Conservation (phyloP, 23 tunicate species). For the Clavelina lepadiformis region DNA sequence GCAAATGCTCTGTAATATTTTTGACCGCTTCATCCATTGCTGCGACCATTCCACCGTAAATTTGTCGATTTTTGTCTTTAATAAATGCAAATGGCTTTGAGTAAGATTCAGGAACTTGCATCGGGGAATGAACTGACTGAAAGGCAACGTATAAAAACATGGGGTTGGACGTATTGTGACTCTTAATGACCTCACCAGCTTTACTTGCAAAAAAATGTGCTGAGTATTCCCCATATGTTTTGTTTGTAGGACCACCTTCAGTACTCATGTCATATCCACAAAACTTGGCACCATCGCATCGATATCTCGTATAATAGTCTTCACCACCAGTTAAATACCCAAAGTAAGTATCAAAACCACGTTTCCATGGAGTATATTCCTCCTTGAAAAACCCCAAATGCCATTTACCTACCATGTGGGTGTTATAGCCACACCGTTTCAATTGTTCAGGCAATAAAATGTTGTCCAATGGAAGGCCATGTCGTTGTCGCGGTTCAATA, state of each 20-base stretch:
- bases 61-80: conserved; percentile 34
- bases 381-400: conserved; percentile 69
- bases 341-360: conserved; percentile 53
- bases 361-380: conserved; percentile 50
- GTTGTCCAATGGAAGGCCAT: conserved; percentile 47
- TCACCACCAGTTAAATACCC: conserved; percentile 31
- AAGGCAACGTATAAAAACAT: conserved; percentile 63
- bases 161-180: conserved; percentile 40
- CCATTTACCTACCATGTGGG: conserved; percentile 84
- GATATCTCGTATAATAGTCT: conserved; percentile 16
- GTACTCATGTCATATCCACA: conserved; percentile 36
- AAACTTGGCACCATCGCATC: background rate
- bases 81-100: conserved; percentile 31
- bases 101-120: conserved; percentile 59
- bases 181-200: conserved; percentile 16
- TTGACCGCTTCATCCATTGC: conserved; percentile 73
- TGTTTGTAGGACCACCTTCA: conserved; percentile 31
- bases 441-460: conserved; percentile 54
- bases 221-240: conserved; percentile 30
- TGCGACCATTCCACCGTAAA: conserved; percentile 77
- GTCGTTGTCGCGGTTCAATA: conserved; percentile 28
- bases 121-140: conserved; percentile 70
- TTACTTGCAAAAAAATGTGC: conserved; percentile 30
- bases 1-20: conserved; percentile 52
- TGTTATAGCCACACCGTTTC: conserved; percentile 62